Evolutionary conservation across 2,888 invertebrate genomes (phyloP), one percentile per base, ranked within the genome.

Genomic region (Leptarthrus brevirostris): DNA sequence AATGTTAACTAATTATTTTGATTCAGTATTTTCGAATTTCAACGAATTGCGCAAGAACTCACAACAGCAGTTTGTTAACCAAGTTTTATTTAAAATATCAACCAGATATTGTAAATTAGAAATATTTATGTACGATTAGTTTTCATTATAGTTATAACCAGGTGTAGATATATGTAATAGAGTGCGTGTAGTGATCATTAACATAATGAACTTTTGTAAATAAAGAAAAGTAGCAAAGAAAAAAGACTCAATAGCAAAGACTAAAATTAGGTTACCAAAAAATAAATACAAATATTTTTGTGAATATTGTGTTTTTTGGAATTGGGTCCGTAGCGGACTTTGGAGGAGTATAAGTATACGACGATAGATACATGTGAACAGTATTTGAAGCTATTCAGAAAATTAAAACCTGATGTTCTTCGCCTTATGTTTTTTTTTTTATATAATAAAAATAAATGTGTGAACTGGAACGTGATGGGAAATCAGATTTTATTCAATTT

Each of bases 251-350:
- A 75, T 73, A 58, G 75, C 75, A 75, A 75, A 75, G 75, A 75
- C 75, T 75, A 75, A 75, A 75, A 70, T 61, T 75, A 73, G 73
- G 73, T 73, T 75, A 73, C 73, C 75, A 73, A 75, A 52, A 26
- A 52, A 69, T 75, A 73, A 73, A 74, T 47, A 73, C 53, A 73
- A 75, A 70, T 71, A 75, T 73, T 75, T 75, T 58, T 75, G 69
- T 58, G 73, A 54, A 26, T 56, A 40, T 40, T n/a, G 3, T 40
- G 40, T 12, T 40, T 40, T 40, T 40, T 40, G 40, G 40, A 3
- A 30, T 30, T 5, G 3, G 30, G 3, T 30, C 30, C 30, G n/a
- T n/a, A n/a, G n/a, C n/a, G n/a, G n/a, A n/a, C n/a, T n/a, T n/a
- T n/a, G n/a, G n/a, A n/a, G n/a, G n/a, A n/a, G n/a, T n/a, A n/a